phyloP scores from a whole-genome alignment of 2,888 invertebrate genomes.

The Cosmopolites sordidus region DNA sequence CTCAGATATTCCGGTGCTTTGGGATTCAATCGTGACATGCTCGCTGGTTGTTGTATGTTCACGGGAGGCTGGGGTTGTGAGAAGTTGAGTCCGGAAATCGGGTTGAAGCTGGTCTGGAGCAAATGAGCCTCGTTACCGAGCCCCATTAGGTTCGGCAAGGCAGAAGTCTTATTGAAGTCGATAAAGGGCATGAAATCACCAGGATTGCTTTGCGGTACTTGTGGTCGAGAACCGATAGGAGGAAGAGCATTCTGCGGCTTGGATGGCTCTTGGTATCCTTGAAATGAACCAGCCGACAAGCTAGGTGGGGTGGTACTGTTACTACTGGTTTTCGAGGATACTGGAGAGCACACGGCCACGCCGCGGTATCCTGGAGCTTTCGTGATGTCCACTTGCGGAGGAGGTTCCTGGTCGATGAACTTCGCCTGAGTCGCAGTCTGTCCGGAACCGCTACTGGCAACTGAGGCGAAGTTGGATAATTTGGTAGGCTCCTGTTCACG shows the following conservation, averaged over 20 bases:
- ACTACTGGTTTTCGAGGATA: constrained; percentile 59
- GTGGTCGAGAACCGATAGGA: constrained; percentile 43
- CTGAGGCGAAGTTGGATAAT: constrained; percentile 68
- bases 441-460: constrained; percentile 54
- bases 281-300: constrained; percentile 34
- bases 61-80: constrained; percentile 40
- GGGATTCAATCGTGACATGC: constrained; percentile 60
- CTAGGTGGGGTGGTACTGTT: constrained; percentile 55
- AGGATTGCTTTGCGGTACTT: constrained; percentile 32
- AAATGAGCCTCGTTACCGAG: constrained; percentile 41
- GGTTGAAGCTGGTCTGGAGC: constrained; percentile 42
- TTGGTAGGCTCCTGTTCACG: constrained; percentile 54
- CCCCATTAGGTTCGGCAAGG: constrained; percentile 47
- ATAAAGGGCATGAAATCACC: constrained; percentile 25
- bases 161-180: constrained; percentile 33
- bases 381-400: constrained; percentile 72
- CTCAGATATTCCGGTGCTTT: constrained; percentile 75
- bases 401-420: constrained; percentile 54
- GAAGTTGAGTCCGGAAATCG: constrained; percentile 41
- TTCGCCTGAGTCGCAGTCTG: constrained; percentile 43
- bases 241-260: constrained; percentile 40
- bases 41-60: constrained; percentile 29
- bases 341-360: constrained; percentile 72
- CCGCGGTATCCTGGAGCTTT: constrained; percentile 91
- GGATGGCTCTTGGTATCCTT: constrained; percentile 31